Evolutionary conservation across 2,797 vertebrate genomes (phyloP), one percentile per base, ranked within the genome.

Genomic region (Paratrypauchen microcephalus): DNA sequence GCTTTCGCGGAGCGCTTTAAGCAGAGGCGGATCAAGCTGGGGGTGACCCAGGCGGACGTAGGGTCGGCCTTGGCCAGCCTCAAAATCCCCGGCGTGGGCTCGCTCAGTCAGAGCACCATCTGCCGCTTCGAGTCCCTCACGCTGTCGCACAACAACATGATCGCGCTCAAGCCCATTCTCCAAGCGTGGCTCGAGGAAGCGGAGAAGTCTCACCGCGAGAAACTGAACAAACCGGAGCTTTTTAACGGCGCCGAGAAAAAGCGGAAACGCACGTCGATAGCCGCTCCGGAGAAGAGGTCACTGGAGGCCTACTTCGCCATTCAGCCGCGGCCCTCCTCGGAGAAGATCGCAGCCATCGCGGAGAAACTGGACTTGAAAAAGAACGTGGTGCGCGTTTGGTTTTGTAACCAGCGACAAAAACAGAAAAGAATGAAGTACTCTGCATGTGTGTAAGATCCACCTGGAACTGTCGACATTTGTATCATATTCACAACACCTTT

Each of bases 381-480:
- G 95, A 98, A 98, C 65, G 97, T 98, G 91, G 97, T 98, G 92
- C 94, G 97, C 85, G 97, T 98, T 85, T 98, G 97, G 97, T 98
- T 98, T 94, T 98, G 97, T 91, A 98, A 98, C 95, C 97, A 98
- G 94, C 97, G 97, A 97, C 96, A 98, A 91, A 98, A 98, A 94
- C 97, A 98, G 88, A 98, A 98, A 91, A 84, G 97, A 84, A 95
- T 98, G 95, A 98, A 98, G 91, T 97, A 97, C 89, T 98, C 92
- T 1, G 97, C 97, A 66, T 96, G 96, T 90, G 95, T 98, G 89
- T 99, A 58, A 58, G 72, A 92, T 23, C 48, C 75, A 92, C 88
- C 90, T 87, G 87, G 83, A 88, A 86, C 91, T 91, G 88, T 89
- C 88, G 81, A 88, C 77, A 93, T 93, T 90, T 94, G 92, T 94